Base-by-base conservation (phyloP, 2,888 invertebrate genomes). In the Microctonus brassicae region DNA sequence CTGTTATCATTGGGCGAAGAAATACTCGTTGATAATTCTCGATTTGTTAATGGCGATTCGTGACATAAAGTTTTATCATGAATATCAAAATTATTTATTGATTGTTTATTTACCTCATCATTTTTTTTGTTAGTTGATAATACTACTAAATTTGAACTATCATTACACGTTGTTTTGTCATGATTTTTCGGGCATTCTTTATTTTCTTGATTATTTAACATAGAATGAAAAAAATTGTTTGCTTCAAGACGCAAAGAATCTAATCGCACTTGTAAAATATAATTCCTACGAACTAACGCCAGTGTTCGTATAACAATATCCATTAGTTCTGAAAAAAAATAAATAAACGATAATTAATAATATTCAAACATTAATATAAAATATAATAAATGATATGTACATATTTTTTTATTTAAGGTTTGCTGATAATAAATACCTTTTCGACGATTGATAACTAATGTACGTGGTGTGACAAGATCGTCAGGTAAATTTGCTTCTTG, bases 271-370 rank as follows among this genome's bases (percentile, higher is more conserved):
- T 84, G 84, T 17, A 85, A 78, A 29, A 84, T 77, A 53, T 82
- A 78, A 69, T 85, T 85, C 13, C 84, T 78, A 26, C 79, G 79
- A 7, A 83, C 77, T 11, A 85, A 76, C 17, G 79, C 80, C 65
- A 85, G 77, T 5, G 85, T 85, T 34, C 84, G 80, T 1, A 79
- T 72, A 0, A 84, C 76, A 29, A 85, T 83, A 55, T 78, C 80
- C 22, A 84, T 60, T 3, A 85, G 79, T 73, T 80, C 85, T 85
- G 68, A 17, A 34, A 68, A 22, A 20, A 20, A 20, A 47, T n/a
- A n/a, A n/a, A n/a, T n/a, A n/a, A n/a, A n/a, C n/a, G n/a, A 47
- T 3, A 20, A 11, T 65, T 47, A 36, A 68, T 34, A 33, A 52
- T 42, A n/a, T 36, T 9, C 20, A 39, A 36, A 22, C 24, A 61